Conservation (phyloP, 2,888 invertebrate genomes). For the Xanthorhoe spadicearia region DNA sequence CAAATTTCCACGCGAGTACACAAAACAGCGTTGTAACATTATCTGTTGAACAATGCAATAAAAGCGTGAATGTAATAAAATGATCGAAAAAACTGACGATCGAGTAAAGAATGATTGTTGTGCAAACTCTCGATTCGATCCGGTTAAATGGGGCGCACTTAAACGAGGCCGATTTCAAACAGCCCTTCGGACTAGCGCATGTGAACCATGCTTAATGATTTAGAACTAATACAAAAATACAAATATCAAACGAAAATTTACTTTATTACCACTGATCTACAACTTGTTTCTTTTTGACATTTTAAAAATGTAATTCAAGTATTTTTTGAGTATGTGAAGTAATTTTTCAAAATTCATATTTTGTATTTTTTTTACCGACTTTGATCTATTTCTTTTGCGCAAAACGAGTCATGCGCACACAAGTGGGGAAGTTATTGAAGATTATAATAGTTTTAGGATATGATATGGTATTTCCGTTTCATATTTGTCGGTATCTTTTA, state of each 20-base stretch:
- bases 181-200: slow-evolving; percentile 55
- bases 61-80: slow-evolving; percentile 70
- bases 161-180: slow-evolving; percentile 60
- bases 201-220: slow-evolving; percentile 81
- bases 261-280: slow-evolving; percentile 5
- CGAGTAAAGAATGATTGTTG: slow-evolving; percentile 82
- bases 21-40: slow-evolving; percentile 65
- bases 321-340: slow-evolving; percentile 33
- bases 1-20: slow-evolving; percentile 79
- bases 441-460: slow-evolving; percentile 66
- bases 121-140: slow-evolving; percentile 80
- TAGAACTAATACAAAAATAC: slow-evolving; percentile 60
- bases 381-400: slow-evolving; percentile 67
- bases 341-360: slow-evolving; percentile 39
- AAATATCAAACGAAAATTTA: slow-evolving; percentile 7
- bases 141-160: slow-evolving; percentile 81
- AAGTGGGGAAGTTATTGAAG: slow-evolving; percentile 64
- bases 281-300: slow-evolving; percentile 6
- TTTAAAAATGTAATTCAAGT: slow-evolving; percentile 9
- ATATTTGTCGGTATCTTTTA: slow-evolving; percentile 63
- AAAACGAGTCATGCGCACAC: slow-evolving; percentile 68
- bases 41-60: slow-evolving; percentile 64
- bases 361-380: slow-evolving; percentile 53
- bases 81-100: slow-evolving; percentile 76
- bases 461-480: slow-evolving; percentile 78